Evolutionary conservation across 1,140 invertebrate species (phyloP), one percentile per base, ranked within the genome.

Genomic region (Cylas formicarius): DNA sequence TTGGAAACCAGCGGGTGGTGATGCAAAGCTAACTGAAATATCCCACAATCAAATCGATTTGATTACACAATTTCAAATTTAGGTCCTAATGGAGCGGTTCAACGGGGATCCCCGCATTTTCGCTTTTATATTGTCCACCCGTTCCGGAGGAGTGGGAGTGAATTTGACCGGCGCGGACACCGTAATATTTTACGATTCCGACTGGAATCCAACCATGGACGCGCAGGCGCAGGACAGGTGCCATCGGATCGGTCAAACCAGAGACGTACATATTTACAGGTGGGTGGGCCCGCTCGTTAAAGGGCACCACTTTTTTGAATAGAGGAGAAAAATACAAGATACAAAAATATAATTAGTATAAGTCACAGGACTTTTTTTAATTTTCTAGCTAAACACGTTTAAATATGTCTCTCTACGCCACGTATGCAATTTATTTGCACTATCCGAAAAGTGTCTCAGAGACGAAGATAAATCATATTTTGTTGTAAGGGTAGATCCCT

Each of bases 181-280:
- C 53, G 97, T 99, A 28, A 89, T 99, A 63, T 99, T 99, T 72
- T 99, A 99, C 69, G 97, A 99, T 71, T 96, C 91, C 50, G 97
- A 99, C 72, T 99, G 96, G 97, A 99, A 99, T 80, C 95, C 96
- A 28, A 99, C 95, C 0, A 99, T 99, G 95, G 95, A 99, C 77
- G 94, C 94, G 29, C 96, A 94, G 69, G 95, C 96, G 39, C 95
- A 99, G 70, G 97, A 98, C 71, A 76, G 95, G 53, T 97, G 94
- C 71, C 95, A 98, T 72, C 79, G 97, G 55, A 99, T 99, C 62
- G 97, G 97, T 1, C 97, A 99, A 73, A 99, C 97, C 0, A 76
- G 95, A 56, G 96, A 99, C 78, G 97, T 99, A 34, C 93, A 98
- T 72, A 99, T 99, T 63, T 99, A 97, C 70, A 77, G 84, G 79